phyloP scores from a whole-genome alignment of 2,888 invertebrate genomes.

The Pseudeuparius sepicola region DNA sequence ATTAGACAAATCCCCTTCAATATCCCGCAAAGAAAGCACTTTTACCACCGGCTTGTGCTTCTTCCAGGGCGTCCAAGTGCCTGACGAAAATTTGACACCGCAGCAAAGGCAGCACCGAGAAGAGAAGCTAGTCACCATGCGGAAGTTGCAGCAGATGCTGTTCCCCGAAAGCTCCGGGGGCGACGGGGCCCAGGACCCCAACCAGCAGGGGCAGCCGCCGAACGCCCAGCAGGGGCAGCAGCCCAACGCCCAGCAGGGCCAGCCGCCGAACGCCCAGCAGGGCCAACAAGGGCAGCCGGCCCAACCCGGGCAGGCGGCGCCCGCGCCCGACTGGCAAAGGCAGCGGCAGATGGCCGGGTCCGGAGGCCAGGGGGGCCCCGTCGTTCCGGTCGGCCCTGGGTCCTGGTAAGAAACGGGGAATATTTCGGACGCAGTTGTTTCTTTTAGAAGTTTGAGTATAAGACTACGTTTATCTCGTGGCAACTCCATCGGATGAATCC shows the following conservation, averaged over 20 bases:
- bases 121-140: constrained; percentile 80
- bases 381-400: constrained; percentile 29
- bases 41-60: too few species aligned
- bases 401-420: too few species aligned
- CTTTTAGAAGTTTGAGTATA: too few species aligned
- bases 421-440: too few species aligned
- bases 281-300: constrained; percentile 7
- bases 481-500: too few species aligned
- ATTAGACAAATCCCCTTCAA: too few species aligned
- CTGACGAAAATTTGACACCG: constrained; percentile 92
- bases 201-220: constrained; percentile 7
- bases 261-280: constrained; percentile 5
- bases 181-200: constrained; percentile 11
- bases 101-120: constrained; percentile 91
- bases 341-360: too few species aligned
- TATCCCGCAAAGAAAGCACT: too few species aligned
- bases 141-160: constrained; percentile 87
- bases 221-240: constrained; percentile 18
- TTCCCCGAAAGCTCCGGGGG: constrained; percentile 70
- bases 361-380: too few species aligned
- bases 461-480: too few species aligned
- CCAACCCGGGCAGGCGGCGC: too few species aligned
- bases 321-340: too few species aligned
- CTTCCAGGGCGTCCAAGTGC: constrained; percentile 81
- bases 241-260: constrained; percentile 35